These are phyloP conservation scores for Anguilla obscura DNA, from an alignment of 2,797 vertebrate genomes.

Conservation along the genomic window DNA sequence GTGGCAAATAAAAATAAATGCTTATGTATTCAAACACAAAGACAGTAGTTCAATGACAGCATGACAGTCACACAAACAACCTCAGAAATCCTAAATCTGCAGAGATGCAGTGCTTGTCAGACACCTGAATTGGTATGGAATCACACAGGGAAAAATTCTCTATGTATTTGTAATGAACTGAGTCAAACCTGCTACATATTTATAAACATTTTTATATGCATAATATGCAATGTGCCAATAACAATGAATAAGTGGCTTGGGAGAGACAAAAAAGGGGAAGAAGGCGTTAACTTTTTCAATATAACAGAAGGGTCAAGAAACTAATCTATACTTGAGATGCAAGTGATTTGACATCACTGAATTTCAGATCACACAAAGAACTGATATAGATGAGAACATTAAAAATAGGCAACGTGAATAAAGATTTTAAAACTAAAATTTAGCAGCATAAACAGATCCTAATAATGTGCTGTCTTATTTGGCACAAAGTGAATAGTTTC, in stretches of 20 bases:
- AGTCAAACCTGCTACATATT: no score
- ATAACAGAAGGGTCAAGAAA: conserved; percentile 54
- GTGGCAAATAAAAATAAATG: conserved; percentile 68
- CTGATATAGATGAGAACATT: conserved; percentile 45
- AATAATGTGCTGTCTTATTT: conserved; percentile 67
- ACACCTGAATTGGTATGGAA: conserved; percentile 39
- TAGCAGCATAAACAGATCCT: conserved; percentile 64
- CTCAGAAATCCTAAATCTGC: conserved; percentile 39
- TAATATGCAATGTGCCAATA: conserved; percentile 27
- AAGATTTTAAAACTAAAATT: conserved; percentile 59
- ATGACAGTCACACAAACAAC: conserved; percentile 51
- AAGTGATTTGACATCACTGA: conserved; percentile 36
- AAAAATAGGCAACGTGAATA: conserved; percentile 56
- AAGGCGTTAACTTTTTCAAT: conserved; percentile 56
- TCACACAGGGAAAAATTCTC: conserved; percentile 47
- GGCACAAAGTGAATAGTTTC: conserved; percentile 61
- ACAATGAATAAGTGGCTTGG: conserved; percentile 14
- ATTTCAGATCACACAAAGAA: conserved; percentile 53
- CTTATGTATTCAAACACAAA: conserved; percentile 64
- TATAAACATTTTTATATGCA: conserved; percentile 34
- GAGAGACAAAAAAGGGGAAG: conserved; percentile 15
- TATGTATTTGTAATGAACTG: conserved; percentile 30
- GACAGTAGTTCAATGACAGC: conserved; percentile 60
- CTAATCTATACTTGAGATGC: conserved; percentile 35
- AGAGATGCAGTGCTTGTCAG: conserved; percentile 45